phyloP scores from a whole-genome alignment of 53 echinoderm and acorn worm species.

The Patiria pectinifera region DNA sequence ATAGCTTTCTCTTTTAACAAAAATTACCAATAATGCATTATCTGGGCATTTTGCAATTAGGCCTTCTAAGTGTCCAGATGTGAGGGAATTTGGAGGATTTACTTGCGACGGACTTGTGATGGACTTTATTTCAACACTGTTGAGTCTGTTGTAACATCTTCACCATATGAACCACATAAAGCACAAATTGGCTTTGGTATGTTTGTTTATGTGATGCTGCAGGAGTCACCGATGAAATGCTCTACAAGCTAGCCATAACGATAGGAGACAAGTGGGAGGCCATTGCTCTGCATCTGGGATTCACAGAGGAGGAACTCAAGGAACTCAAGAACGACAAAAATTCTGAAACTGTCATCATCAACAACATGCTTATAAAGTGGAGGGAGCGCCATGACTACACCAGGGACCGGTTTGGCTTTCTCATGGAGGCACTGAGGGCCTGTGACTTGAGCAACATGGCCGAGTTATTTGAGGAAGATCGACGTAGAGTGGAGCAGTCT shows the following conservation, averaged over 20 bases:
- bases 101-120: too few relatives aligned
- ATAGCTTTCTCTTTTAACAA: too few relatives aligned
- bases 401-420: neutral
- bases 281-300: conserved; percentile 18
- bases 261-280: conserved; percentile 36
- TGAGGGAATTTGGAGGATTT: too few relatives aligned
- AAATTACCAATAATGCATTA: too few relatives aligned
- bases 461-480: neutral
- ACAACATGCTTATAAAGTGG: conserved; percentile 54
- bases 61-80: too few relatives aligned
- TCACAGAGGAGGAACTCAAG: conserved; percentile 7
- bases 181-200: too few relatives aligned
- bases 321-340: neutral
- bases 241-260: conserved; percentile 21
- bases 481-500: neutral
- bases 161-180: too few relatives aligned
- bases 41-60: too few relatives aligned
- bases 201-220: neutral
- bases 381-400: conserved; percentile 60
- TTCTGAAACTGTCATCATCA: neutral
- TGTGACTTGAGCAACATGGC: conserved; percentile 15
- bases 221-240: conserved; percentile 59
- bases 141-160: neutral
- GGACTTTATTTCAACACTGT: neutral
- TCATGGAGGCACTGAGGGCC: conserved; percentile 14